Conservation (phyloP, 2,113 vertebrate genomes). For the Mystacornis crossleyi region DNA sequence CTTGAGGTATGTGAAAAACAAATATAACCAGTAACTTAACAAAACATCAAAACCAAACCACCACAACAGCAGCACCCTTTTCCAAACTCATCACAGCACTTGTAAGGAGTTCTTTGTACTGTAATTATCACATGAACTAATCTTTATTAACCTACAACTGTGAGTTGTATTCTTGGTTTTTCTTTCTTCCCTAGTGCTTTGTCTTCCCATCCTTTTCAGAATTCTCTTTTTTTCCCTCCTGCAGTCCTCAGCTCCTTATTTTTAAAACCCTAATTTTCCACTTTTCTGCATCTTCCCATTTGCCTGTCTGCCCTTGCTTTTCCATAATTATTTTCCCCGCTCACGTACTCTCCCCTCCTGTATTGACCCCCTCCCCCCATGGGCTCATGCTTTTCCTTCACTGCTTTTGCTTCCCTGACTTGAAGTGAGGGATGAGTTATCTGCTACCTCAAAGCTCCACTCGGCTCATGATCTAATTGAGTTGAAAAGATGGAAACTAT, state of each 20-base stretch:
- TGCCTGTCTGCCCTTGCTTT: not conserved
- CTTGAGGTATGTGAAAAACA: accelerated
- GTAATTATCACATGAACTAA: not conserved
- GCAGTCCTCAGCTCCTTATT: not conserved
- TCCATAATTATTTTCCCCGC: not conserved
- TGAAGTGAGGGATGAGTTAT: not conserved
- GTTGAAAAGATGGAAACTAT: not conserved
- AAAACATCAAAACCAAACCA: not conserved
- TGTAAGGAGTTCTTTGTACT: not conserved
- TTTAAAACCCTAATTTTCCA: not conserved
- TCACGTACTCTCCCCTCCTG: not conserved
- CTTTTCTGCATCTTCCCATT: not conserved
- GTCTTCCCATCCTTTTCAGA: not conserved
- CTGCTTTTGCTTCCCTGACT: not conserved
- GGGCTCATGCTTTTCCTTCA: not conserved
- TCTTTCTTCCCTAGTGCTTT: not conserved
- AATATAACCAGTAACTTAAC: not conserved
- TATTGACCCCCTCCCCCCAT: not conserved
- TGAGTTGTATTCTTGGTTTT: not conserved
- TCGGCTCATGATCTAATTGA: not conserved
- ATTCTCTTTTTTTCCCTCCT: not conserved
- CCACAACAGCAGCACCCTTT: not conserved
- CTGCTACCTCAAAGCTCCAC: not conserved
- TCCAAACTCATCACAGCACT: not conserved
- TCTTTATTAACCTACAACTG: not conserved